Evolutionary conservation across 1,140 invertebrate species (phyloP), one percentile per base, ranked within the genome.

Genomic region (Drosophila asahinai): DNA sequence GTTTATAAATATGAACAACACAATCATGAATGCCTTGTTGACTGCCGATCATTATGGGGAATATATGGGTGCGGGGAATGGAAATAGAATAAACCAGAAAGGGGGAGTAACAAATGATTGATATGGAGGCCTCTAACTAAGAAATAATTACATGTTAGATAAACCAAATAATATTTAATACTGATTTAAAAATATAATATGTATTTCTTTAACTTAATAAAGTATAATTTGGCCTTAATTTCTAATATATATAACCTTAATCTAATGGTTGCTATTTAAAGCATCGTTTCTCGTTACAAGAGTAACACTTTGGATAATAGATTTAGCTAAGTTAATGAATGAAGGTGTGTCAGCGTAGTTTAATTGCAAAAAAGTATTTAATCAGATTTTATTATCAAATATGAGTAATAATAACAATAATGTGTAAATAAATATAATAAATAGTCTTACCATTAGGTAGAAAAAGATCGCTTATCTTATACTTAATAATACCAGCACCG

Each of bases 1-100:
- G 66, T 81, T 81, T 81, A 67, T 78, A 74, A 82, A 68, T 82
- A 59, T 77, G 61, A 64, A 77, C 49, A 77, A 60, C 49, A 60
- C 43, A 67, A 54, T 49, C 55, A 72, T 42, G 42, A 59, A 70
- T 63, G 71, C 67, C 71, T 72, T 58, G 65, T 59, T 73, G 65
- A 70, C 57, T 48, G 61, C 38, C 19, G 42, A 43, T 51, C 61
- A 54, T 59, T 66, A 25, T 38, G 14, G 30, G 40, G n/a, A 36
- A 33, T 19, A 33, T 19, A 17, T 71, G 42, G 58, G 58, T 14
- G n/a, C 19, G 22, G 43, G 22, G 60, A 62, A 42, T 42, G 33
- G 33, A 36, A 22, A 22, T 55, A 9, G 52, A 55, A 38, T 22
- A 14, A 15, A 0, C 6, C 12, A 36, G 64, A 27, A 62, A 7